Conservation (phyloP, 2,113 vertebrate genomes). For the Mobula hypostoma region DNA sequence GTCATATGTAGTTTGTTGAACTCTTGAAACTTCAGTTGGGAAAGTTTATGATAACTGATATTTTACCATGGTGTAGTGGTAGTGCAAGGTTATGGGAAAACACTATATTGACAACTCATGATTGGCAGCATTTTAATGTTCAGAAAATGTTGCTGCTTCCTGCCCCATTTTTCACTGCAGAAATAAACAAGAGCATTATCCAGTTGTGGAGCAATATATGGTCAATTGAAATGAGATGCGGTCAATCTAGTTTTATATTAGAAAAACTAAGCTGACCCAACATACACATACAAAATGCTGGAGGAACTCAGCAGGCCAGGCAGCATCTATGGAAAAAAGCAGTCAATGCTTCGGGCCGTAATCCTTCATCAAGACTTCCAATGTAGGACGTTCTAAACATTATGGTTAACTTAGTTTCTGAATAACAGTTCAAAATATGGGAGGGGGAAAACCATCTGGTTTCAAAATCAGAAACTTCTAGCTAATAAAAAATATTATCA, state of each 20-base stretch:
- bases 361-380: no score
- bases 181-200: not conserved
- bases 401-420: not conserved
- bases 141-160: not conserved
- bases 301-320: no score
- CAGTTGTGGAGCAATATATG: not conserved
- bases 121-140: not conserved
- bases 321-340: no score
- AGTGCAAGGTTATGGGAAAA: not conserved
- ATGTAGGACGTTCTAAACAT: not conserved
- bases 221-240: not conserved
- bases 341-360: no score
- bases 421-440: no score
- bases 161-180: not conserved
- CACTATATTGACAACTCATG: no score
- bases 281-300: no score
- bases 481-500: not conserved
- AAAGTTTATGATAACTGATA: not conserved
- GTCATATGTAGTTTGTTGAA: not conserved
- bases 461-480: not conserved
- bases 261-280: not conserved
- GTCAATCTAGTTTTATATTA: not conserved
- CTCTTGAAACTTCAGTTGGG: not conserved
- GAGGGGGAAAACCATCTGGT: no score
- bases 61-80: not conserved